Evolutionary conservation across 2,113 vertebrate genomes (phyloP).

Genomic region (Silurus meridionalis): DNA sequence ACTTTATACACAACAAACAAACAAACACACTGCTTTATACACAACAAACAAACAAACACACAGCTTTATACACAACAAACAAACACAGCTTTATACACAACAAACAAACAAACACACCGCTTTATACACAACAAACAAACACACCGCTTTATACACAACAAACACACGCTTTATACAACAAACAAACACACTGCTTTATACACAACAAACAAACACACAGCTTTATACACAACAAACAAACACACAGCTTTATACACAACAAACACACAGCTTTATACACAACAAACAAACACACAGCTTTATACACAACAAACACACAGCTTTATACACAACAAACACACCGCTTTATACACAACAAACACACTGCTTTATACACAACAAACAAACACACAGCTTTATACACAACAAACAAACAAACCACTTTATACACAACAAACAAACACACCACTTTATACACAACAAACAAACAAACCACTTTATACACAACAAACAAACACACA

Average conservation of each 20-base stretch:
- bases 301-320: neutral
- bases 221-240: too few relatives aligned
- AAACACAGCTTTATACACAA: neutral
- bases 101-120: neutral
- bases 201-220: too few relatives aligned
- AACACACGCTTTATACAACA: too few relatives aligned
- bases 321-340: neutral
- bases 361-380: neutral
- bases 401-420: neutral
- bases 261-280: neutral
- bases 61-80: too few relatives aligned
- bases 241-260: too few relatives aligned
- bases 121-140: neutral
- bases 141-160: too few relatives aligned
- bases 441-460: neutral
- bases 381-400: neutral
- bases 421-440: neutral
- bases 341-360: too few relatives aligned
- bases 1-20: neutral
- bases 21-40: neutral
- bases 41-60: too few relatives aligned
- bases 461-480: neutral
- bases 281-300: neutral
- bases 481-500: neutral
- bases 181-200: neutral